phyloP scores from a whole-genome alignment of 2,888 invertebrate genomes.

The Drosophila emarginata region DNA sequence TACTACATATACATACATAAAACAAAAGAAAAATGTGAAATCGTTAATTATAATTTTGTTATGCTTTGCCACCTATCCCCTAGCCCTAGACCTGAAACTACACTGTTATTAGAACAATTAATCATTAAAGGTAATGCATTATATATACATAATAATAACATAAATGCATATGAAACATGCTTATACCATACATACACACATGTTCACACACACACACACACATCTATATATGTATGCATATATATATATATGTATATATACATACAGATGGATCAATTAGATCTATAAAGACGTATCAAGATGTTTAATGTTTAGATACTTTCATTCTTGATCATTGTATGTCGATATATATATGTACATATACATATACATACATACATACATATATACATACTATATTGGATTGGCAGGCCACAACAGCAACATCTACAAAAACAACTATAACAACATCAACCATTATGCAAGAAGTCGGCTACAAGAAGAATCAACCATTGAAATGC shows the following conservation, averaged over 20 bases:
- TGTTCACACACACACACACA: slow-evolving; percentile 46
- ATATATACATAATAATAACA: slow-evolving; percentile 38
- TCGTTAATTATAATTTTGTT: slow-evolving; percentile 73
- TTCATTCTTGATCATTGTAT: not conserved
- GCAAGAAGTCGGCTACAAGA: not conserved
- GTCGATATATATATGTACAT: not conserved
- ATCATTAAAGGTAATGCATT: slow-evolving; percentile 49
- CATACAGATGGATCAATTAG: slow-evolving; percentile 1
- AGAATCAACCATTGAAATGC: not conserved
- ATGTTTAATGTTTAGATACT: not conserved
- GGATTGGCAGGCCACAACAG: not conserved
- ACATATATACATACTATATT: not conserved
- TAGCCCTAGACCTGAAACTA: slow-evolving; percentile 12
- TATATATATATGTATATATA: slow-evolving; percentile 23
- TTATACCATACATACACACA: slow-evolving; percentile 32
- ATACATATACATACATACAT: not conserved
- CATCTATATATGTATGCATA: slow-evolving; percentile 28
- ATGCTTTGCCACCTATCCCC: slow-evolving; percentile 59
- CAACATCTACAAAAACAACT: slow-evolving; percentile 21
- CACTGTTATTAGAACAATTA: slow-evolving; percentile 79
- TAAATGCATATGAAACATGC: slow-evolving; percentile 38
- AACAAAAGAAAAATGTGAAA: not conserved
- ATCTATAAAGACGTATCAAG: not conserved
- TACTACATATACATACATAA: slow-evolving; percentile 34
- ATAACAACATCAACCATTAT: not conserved